These are phyloP conservation scores for Carlito syrichta DNA, from an alignment of 2,113 vertebrate species.

Conservation along the genomic window DNA sequence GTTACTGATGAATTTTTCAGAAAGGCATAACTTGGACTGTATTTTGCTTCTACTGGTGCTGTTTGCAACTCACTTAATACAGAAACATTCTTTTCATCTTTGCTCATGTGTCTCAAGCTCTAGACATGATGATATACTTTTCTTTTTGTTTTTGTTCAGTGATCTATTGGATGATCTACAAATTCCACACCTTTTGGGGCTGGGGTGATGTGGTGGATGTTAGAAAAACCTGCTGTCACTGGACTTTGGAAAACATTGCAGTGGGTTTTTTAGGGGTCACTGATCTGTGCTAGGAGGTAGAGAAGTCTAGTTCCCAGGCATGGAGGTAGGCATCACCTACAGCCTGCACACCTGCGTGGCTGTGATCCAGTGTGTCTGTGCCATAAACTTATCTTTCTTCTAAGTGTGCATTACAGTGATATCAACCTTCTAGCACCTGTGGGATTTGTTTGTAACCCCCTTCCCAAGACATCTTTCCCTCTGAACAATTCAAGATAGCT, in stretches of 20 bases:
- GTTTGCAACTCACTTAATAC: background rate
- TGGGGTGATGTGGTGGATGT: background rate
- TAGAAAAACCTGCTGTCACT: background rate
- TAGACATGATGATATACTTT: background rate
- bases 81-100: slow-evolving; percentile 17
- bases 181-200: background rate
- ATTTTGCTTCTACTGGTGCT: background rate
- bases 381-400: background rate
- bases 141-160: background rate
- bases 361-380: background rate
- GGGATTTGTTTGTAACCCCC: background rate
- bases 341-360: background rate
- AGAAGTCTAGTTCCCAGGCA: background rate
- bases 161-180: background rate
- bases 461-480: background rate
- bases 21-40: background rate
- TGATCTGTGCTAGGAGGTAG: background rate
- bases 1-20: slow-evolving; percentile 38
- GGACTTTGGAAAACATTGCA: background rate
- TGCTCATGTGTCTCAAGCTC: slow-evolving; percentile 12
- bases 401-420: background rate
- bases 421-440: background rate
- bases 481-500: background rate
- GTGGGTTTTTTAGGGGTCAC: background rate
- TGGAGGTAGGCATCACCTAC: too few species aligned